Base-by-base conservation (phyloP, 2,113 vertebrate genomes). In the Junco hyemalis region DNA sequence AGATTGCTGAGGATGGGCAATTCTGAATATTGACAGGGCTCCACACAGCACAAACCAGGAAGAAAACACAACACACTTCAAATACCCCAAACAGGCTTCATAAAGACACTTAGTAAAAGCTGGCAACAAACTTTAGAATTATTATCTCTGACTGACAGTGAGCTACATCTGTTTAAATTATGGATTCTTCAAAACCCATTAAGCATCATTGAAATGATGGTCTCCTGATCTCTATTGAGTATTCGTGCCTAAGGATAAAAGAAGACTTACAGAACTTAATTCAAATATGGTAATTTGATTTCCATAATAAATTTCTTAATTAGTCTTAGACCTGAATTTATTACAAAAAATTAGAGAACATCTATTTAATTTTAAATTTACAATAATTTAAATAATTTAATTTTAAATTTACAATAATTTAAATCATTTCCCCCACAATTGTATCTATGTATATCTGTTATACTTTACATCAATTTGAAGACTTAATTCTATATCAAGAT, bases 361-460 rank as follows among this genome's bases (percentile, higher is more conserved):
- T n/a, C 4, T 48, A 21, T 64, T 59, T 54, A 38, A 33, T 53
- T 87, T 69, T 51, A 53, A 57, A 68, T 77, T 51, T 45, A 36
- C 8, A 56, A 29, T 28, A 36, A 21, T 56, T 54, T 86, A 13
- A 51, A 28, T 36, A 36, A 21, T 64, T 59, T 54, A 38, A 33
- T 53, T 87, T 69, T 51, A 53, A 57, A 68, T 77, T 51, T 45
- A 36, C 8, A 56, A 29, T 28, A 36, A 21, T 56, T 54, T 86
- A 13, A 51, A 28, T 36, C 7, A 21, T 64, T 8, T 1, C 0
- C 2, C 5, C 33, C 29, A 14, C 6, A 50, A 14, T 31, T 36
- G 1, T 61, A 70, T 66, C 24, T 54, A 12, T 0, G 0, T 61
- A 12, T 31, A 3, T 40, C 3, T 44, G 12, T 64, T 45, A 59